Conservation (phyloP, 2,113 vertebrate genomes). For the Pampusana beccarii region DNA sequence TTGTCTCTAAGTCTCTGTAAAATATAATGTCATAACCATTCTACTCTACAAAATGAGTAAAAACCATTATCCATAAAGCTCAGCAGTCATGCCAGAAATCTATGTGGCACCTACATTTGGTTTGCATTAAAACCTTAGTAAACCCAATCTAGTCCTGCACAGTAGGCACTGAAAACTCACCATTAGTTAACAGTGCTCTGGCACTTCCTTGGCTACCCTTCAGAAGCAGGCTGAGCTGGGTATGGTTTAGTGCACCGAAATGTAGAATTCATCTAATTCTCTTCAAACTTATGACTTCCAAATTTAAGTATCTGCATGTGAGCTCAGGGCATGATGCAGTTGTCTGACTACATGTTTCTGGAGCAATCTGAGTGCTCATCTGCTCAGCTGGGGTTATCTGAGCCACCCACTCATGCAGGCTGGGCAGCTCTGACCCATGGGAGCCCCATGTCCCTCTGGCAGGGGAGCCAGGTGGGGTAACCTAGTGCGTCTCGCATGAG, state of each 20-base stretch:
- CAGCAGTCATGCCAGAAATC: neutral
- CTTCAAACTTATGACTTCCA: neutral
- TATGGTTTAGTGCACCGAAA: neutral
- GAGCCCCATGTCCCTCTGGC: neutral
- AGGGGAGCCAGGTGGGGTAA: neutral
- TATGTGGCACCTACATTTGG: neutral
- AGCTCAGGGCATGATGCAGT: neutral
- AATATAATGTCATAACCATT: neutral
- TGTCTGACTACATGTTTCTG: neutral
- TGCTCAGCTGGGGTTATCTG: neutral
- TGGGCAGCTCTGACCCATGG: neutral
- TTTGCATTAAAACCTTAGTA: neutral
- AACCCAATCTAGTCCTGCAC: neutral
- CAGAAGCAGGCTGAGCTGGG: neutral
- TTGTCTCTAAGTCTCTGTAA: conserved; percentile 8
- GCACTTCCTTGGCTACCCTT: neutral
- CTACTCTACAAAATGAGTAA: neutral
- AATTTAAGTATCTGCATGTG: neutral
- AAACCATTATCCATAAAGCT: neutral
- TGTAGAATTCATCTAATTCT: neutral
- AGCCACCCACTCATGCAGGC: accelerated
- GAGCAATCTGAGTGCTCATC: neutral
- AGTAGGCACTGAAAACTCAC: neutral
- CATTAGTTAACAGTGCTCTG: neutral
- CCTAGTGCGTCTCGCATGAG: neutral